These are phyloP conservation scores for Drosophila pachea DNA, from an alignment of 1,140 invertebrate species.

Conservation along the genomic window DNA sequence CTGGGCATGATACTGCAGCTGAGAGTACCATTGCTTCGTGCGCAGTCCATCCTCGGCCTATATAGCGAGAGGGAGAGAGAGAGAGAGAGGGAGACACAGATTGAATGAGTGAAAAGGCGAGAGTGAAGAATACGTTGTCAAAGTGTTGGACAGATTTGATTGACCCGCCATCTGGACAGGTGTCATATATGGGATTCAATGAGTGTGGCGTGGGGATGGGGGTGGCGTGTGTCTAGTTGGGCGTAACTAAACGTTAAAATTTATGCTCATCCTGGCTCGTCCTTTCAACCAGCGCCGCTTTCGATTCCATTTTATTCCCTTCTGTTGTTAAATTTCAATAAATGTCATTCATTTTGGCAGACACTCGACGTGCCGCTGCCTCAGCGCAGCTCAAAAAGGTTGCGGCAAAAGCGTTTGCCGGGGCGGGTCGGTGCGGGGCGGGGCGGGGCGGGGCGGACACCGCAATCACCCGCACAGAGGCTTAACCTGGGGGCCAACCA, in stretches of 20 bases:
- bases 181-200: constrained; percentile 14
- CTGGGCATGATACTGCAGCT: constrained; percentile 93
- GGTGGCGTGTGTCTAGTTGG: constrained; percentile 55
- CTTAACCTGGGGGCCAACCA: constrained; percentile 18
- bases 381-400: constrained; percentile 60
- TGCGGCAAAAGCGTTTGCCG: background rate
- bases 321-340: constrained; percentile 71
- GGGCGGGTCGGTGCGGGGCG: background rate
- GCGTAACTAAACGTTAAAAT: constrained; percentile 73
- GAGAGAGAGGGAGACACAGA: background rate
- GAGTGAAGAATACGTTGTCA: constrained; percentile 7
- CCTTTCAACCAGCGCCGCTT: constrained; percentile 32
- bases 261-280: constrained; percentile 50
- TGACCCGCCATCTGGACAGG: constrained; percentile 59
- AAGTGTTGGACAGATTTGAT: constrained; percentile 59
- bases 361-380: constrained; percentile 64
- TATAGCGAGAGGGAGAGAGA: constrained; percentile 75
- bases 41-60: constrained; percentile 92
- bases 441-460: background rate
- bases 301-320: constrained; percentile 13
- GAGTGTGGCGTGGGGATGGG: background rate
- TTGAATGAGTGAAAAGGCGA: no score
- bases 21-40: constrained; percentile 92
- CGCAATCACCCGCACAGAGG: background rate
- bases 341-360: constrained; percentile 76